Percentiles rank a stretch among this genome's conserved stretches.
These are phyloP conservation scores for Cataglyphis hispanica DNA, from an alignment of 1,140 invertebrate species.

Conservation along the genomic window DNA sequence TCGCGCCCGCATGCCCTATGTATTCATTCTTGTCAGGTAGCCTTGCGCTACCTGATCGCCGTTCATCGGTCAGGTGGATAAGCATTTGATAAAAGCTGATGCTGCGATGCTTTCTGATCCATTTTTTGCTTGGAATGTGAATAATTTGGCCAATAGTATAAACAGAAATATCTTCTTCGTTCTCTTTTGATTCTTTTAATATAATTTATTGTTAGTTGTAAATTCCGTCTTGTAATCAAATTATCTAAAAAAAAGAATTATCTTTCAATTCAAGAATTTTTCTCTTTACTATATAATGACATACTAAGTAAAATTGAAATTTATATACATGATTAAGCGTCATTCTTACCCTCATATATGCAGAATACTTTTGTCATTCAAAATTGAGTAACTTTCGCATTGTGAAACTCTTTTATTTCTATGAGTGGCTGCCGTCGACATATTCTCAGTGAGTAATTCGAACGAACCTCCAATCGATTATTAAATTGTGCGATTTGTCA, in stretches of 20 bases:
- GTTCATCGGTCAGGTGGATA: conserved; percentile 37
- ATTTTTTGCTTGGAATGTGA: background rate
- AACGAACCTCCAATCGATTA: conserved; percentile 42
- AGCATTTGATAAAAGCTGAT: conserved; percentile 2
- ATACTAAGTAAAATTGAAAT: background rate
- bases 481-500: background rate
- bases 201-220: background rate
- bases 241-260: background rate
- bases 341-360: background rate
- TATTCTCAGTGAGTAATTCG: conserved; percentile 58
- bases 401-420: background rate
- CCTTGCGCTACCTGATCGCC: conserved; percentile 45
- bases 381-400: background rate
- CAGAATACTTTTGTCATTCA: background rate
- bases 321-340: background rate
- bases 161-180: background rate
- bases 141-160: background rate
- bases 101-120: background rate
- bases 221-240: conserved; percentile 5
- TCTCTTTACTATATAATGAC: background rate
- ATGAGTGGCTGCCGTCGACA: background rate
- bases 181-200: background rate
- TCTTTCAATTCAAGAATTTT: background rate
- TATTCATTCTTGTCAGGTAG: conserved; percentile 52
- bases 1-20: conserved; percentile 59